A percentile compares a stretch with the other conserved stretches of the same genome.
Evolutionary conservation across 1,140 invertebrate species (phyloP).

Genomic region (Odontomachus brunneus): DNA sequence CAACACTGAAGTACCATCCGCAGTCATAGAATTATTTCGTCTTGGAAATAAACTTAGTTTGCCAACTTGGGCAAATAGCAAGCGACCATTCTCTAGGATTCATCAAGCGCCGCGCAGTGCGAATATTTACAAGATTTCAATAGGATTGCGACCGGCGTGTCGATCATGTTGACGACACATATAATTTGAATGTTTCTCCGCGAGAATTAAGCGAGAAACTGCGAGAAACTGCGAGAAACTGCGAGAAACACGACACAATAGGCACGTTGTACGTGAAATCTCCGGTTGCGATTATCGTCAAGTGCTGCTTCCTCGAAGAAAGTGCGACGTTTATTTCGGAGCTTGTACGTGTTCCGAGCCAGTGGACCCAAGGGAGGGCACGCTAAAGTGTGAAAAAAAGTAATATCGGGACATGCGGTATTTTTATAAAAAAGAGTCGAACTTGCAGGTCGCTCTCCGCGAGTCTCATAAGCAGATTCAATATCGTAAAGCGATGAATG

Average conservation of each 20-base stretch:
- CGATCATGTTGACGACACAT: neutral
- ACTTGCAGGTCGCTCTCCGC: too few relatives aligned
- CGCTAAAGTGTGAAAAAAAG: neutral
- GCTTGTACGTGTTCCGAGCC: neutral
- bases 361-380: neutral
- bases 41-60: constrained; percentile 44
- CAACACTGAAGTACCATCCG: neutral
- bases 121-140: constrained; percentile 14
- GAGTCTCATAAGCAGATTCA: neutral
- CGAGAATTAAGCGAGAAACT: neutral
- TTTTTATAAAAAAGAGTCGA: neutral
- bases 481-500: neutral
- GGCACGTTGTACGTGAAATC: too few relatives aligned
- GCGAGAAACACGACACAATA: too few relatives aligned
- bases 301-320: neutral
- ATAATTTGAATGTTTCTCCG: neutral
- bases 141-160: neutral
- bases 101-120: neutral
- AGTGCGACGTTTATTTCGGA: neutral
- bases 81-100: constrained; percentile 11
- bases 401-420: neutral
- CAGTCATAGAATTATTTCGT: constrained; percentile 22
- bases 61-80: constrained; percentile 20
- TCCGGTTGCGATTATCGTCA: neutral
- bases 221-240: neutral